Percentiles rank a stretch among this genome's conserved stretches.
Conservation (phyloP, 2,113 vertebrate genomes). For the Pitta sordida region DNA sequence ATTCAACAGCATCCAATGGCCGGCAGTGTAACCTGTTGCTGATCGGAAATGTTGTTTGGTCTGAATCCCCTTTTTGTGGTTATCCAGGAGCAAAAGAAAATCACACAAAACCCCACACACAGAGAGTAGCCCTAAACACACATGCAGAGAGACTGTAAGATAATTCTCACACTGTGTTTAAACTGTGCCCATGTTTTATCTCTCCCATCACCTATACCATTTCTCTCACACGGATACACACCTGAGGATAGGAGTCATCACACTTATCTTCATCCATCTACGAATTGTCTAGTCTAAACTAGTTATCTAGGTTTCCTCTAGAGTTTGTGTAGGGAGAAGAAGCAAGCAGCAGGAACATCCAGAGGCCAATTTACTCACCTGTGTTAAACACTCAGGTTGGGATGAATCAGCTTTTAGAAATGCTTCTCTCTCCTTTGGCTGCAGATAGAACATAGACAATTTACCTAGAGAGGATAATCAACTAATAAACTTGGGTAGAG, state of each 20-base stretch:
- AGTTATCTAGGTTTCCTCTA: not conserved
- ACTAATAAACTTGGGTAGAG: not conserved
- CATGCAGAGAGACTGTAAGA: not conserved
- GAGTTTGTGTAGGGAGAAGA: not conserved
- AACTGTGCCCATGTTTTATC: not conserved
- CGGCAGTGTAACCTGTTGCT: not conserved
- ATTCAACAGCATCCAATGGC: not conserved
- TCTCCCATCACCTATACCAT: not conserved
- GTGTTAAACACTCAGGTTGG: not conserved
- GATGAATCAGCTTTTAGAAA: not conserved
- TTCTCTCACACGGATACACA: not conserved
- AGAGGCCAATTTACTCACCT: not conserved
- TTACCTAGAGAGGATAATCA: not conserved
- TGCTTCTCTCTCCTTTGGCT: not conserved
- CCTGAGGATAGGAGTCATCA: not conserved
- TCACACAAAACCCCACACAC: not conserved
- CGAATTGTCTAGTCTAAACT: not conserved
- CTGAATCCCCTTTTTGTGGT: not conserved
- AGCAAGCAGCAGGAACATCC: not conserved
- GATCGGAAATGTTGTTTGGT: rapidly evolving
- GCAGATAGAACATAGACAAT: not conserved
- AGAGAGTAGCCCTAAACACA: not conserved
- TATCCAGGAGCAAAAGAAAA: not conserved
- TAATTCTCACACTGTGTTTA: not conserved
- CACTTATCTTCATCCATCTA: not conserved